Evolutionary conservation across 2,797 vertebrate species (phyloP), one percentile per base, ranked within the genome.

Genomic region (Acanthornis magna): DNA sequence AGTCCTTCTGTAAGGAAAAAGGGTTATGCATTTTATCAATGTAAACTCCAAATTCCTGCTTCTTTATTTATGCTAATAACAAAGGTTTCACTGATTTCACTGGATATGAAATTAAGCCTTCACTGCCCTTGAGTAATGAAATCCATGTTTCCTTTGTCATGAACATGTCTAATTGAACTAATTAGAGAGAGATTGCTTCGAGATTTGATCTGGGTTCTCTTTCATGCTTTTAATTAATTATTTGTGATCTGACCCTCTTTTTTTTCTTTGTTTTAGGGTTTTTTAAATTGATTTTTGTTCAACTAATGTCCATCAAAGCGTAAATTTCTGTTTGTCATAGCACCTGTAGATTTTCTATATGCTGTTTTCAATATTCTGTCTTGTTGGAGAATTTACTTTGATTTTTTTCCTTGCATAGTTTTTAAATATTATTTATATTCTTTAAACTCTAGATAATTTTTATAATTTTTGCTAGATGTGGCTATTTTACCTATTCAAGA

Each of bases 161-260:
- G 65, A 88, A 89, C 57, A 43, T 57, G 45, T 81, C 60, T 95
- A 73, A 70, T 57, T 84, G 42, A 95, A 93, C 91, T 93, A 95
- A 95, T 93, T 90, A 79, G 58, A 68, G 84, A 58, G n/a, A 81
- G 22, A 30, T 66, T 84, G 63, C 65, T 90, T 73, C 88, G 70
- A 85, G 78, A 95, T 91, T 94, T 87, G 34, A 63, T 89, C 55
- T 71, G 9, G 26, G 12, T 74, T 93, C 32, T 92, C 45, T 75
- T 93, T 91, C 75, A 61, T 67, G 75, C 27, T 94, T 78, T 85
- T 77, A 94, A 84, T 84, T 88, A 93, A 92, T 91, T 91, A 83
- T 70, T 91, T 95, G 63, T 3, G 1, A 95, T 77, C 32, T 48
- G 29, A 76, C 48, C 11, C 12, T 45, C 18, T 81, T 66, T 79